Conservation (phyloP, 92 coral and sea anemone genomes). For the Scolanthus callimorphus region DNA sequence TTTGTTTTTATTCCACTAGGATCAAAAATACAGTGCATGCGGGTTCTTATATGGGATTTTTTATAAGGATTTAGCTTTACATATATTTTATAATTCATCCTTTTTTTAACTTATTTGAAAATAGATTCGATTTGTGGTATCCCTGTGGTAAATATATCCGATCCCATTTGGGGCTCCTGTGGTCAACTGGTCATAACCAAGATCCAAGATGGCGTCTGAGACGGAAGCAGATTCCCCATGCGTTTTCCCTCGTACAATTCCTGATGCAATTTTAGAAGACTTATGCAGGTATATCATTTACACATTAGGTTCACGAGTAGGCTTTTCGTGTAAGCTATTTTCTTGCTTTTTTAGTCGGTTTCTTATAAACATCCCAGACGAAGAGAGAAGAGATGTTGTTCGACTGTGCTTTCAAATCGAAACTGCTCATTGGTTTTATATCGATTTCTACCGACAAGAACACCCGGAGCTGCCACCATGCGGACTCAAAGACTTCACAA, state of each 20-base stretch:
- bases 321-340: background rate
- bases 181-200: background rate
- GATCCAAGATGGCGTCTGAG: slow-evolving; percentile 77
- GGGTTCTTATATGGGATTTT: too few relatives aligned
- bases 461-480: slow-evolving; percentile 79
- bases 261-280: slow-evolving; percentile 81
- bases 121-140: too few relatives aligned
- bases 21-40: too few relatives aligned
- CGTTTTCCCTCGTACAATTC: slow-evolving; percentile 47
- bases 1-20: too few relatives aligned
- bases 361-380: slow-evolving; percentile 92
- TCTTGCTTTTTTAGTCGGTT: slow-evolving; percentile 62
- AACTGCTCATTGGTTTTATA: slow-evolving; percentile 96
- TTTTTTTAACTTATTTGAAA: too few relatives aligned
- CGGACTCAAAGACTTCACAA: slow-evolving; percentile 91
- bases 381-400: slow-evolving; percentile 87
- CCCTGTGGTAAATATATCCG: too few relatives aligned
- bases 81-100: too few relatives aligned
- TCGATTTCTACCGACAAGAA: slow-evolving; percentile 91
- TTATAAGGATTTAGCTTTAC: too few relatives aligned
- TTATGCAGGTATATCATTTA: slow-evolving; percentile 72
- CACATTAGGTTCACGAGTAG: background rate
- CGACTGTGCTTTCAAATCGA: slow-evolving; percentile 96
- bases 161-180: background rate
- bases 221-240: slow-evolving; percentile 65